phyloP scores from a whole-genome alignment of 2,888 invertebrate species.

The Notocelia uddmanniana region DNA sequence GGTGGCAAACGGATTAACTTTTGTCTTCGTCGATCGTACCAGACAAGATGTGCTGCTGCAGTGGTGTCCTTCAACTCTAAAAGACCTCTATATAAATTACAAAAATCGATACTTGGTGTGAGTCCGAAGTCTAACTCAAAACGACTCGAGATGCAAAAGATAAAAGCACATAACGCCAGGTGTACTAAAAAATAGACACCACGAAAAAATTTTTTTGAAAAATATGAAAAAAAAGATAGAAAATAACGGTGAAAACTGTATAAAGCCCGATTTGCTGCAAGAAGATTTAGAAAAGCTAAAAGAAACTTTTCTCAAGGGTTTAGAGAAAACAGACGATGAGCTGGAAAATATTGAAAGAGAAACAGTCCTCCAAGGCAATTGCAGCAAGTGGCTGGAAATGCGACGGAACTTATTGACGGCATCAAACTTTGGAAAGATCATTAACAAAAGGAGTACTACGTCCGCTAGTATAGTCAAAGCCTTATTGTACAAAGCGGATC shows the following conservation, averaged over 20 bases:
- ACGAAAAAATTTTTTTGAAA: neutral
- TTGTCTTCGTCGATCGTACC: neutral
- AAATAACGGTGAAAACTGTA: neutral
- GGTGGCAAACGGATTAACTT: neutral
- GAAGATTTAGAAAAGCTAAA: neutral
- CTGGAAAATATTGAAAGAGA: neutral
- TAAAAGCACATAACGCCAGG: neutral
- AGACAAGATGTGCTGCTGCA: slow-evolving; percentile 5
- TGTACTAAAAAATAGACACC: neutral
- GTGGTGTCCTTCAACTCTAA: slow-evolving; percentile 2
- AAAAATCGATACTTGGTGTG: neutral
- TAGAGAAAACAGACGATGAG: neutral
- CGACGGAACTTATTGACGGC: neutral
- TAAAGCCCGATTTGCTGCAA: neutral
- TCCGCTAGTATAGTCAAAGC: neutral
- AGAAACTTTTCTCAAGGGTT: neutral
- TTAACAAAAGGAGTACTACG: neutral
- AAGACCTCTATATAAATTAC: slow-evolving; percentile 3
- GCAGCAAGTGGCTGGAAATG: neutral
- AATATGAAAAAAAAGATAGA: too few species aligned
- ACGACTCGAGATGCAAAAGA: neutral
- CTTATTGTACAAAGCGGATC: neutral
- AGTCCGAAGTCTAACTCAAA: neutral
- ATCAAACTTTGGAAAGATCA: neutral
- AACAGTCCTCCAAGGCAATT: neutral